These are phyloP conservation scores for Orthosia gracilis DNA, from an alignment of 2,888 invertebrate species.

Conservation along the genomic window DNA sequence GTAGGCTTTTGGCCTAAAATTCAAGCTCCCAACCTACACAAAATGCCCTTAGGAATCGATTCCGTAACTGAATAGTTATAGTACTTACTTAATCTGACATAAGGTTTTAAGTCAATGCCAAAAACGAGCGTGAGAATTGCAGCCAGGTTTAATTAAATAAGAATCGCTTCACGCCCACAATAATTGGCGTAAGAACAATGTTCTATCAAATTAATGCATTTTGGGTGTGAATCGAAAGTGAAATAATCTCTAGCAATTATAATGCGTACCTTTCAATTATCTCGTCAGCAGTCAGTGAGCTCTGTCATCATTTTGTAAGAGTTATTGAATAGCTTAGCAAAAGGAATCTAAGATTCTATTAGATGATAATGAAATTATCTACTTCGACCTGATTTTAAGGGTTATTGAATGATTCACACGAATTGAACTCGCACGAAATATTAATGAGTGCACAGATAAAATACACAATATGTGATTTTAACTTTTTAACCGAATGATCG, in stretches of 20 bases:
- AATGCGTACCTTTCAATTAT: constrained; percentile 61
- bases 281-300: constrained; percentile 46
- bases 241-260: constrained; percentile 69
- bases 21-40: constrained; percentile 36
- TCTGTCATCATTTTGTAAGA: constrained; percentile 53
- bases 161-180: constrained; percentile 51
- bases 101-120: constrained; percentile 58
- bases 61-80: constrained; percentile 43
- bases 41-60: constrained; percentile 40
- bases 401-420: no score
- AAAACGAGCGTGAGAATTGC: constrained; percentile 57
- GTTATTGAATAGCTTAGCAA: constrained; percentile 38
- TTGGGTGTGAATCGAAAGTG: constrained; percentile 74
- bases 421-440: no score
- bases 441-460: no score
- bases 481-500: no score
- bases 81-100: constrained; percentile 47
- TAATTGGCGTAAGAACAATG: constrained; percentile 58
- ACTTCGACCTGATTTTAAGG: neutral
- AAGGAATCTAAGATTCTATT: constrained; percentile 12
- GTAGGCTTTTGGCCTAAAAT: constrained; percentile 43
- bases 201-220: constrained; percentile 67
- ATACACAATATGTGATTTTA: no score
- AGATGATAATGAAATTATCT: constrained; percentile 8
- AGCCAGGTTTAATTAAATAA: constrained; percentile 53